Conservation (phyloP, 2,113 vertebrate species). For the Castor canadensis region DNA sequence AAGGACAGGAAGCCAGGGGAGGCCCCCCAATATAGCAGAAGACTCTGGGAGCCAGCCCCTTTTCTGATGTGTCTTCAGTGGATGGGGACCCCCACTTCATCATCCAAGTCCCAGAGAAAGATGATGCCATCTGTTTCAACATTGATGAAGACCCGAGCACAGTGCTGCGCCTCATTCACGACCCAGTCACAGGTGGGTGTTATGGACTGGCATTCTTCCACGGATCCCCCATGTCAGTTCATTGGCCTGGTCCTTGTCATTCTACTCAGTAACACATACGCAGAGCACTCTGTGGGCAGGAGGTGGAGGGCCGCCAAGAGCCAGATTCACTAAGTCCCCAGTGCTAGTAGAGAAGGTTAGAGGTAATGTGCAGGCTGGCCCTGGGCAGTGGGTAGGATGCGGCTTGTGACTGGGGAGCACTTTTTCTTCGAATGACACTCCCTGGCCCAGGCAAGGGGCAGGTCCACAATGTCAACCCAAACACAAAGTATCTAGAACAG, state of each 20-base stretch:
- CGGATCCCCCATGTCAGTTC: background rate
- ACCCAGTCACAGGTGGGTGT: constrained; percentile 89
- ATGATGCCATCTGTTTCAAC: constrained; percentile 95
- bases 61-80: constrained; percentile 84
- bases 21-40: background rate
- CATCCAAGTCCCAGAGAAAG: constrained; percentile 88
- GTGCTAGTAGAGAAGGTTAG: background rate
- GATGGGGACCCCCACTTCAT: constrained; percentile 98
- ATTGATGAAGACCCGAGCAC: constrained; percentile 91
- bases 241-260: background rate
- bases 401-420: background rate
- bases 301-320: background rate
- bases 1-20: background rate
- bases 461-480: background rate
- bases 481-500: background rate
- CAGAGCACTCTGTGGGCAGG: background rate
- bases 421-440: background rate
- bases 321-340: background rate
- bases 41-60: background rate
- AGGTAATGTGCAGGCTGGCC: background rate
- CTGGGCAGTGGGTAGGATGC: background rate
- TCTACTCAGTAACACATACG: background rate
- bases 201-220: background rate
- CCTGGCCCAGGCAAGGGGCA: background rate
- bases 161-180: constrained; percentile 91